Percentiles rank a stretch among this genome's conserved stretches.
Evolutionary conservation across 2,113 vertebrate species (phyloP).

Genomic region (Pontoporia blainvillei): DNA sequence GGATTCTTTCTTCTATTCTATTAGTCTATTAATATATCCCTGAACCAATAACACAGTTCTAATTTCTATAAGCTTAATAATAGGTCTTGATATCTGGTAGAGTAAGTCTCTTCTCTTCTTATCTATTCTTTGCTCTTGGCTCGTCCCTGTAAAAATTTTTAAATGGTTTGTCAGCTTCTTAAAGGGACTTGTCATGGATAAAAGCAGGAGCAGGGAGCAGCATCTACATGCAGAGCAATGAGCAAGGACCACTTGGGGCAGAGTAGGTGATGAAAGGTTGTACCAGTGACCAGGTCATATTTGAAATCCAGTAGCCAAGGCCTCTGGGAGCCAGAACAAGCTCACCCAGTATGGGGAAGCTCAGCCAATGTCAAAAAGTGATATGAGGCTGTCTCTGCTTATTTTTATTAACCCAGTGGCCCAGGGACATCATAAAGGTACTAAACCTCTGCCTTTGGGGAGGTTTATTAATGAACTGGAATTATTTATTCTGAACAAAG

Average conservation of each 20-base stretch:
- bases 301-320: background rate
- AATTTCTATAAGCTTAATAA: background rate
- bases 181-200: background rate
- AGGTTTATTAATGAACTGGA: conserved; percentile 5
- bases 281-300: background rate
- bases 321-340: background rate
- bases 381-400: background rate
- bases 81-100: background rate
- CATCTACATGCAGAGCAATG: background rate
- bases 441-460: background rate
- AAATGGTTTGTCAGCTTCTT: background rate
- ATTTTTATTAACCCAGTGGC: background rate
- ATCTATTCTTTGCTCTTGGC: background rate
- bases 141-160: background rate
- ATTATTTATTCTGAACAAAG: background rate
- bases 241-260: background rate
- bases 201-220: background rate
- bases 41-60: background rate
- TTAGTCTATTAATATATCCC: background rate
- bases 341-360: background rate
- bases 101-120: background rate
- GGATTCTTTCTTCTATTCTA: background rate
- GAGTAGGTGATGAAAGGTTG: background rate
- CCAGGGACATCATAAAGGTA: background rate
- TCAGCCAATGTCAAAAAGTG: background rate